A percentile compares a stretch with the other conserved stretches of the same genome.
Evolutionary conservation across 2,113 vertebrate genomes (phyloP).

Genomic region (Coreoperca whiteheadi): DNA sequence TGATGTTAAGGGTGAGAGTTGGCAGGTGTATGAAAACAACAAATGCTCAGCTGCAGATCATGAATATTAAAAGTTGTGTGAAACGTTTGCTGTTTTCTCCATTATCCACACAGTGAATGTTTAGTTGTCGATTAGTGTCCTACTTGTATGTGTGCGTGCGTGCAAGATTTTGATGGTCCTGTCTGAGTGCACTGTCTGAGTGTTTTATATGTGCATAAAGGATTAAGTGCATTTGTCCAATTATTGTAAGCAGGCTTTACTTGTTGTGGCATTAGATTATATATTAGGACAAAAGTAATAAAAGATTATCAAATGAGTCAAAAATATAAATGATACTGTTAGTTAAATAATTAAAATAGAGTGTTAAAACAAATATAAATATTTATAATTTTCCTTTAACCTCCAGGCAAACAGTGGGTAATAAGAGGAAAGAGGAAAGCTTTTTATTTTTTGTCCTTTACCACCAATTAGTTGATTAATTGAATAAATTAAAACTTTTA

Average conservation of each 20-base stretch:
- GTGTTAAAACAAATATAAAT: not conserved
- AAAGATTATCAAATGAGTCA: not conserved
- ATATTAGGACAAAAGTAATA: not conserved
- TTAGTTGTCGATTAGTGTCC: conserved; percentile 26
- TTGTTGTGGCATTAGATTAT: not conserved
- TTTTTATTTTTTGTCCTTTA: not conserved
- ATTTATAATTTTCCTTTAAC: not conserved
- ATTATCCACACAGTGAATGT: not conserved
- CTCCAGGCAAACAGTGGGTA: not conserved
- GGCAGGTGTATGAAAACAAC: conserved; percentile 7
- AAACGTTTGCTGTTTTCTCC: conserved; percentile 10
- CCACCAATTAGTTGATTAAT: not conserved
- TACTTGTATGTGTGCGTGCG: not conserved
- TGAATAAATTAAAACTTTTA: not conserved
- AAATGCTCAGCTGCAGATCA: conserved; percentile 2
- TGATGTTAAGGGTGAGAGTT: conserved; percentile 14
- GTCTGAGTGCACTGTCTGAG: not conserved
- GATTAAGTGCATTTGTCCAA: conserved; percentile 38
- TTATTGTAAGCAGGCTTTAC: not conserved
- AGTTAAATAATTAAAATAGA: not conserved
- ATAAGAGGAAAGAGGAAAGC: not conserved
- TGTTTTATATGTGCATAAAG: conserved; percentile 25
- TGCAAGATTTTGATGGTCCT: not conserved
- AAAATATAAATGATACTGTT: not conserved
- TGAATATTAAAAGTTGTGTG: conserved; percentile 34